Percentiles rank a stretch among this genome's conserved stretches.
phyloP scores from a whole-genome alignment of 2,797 vertebrate genomes.

The Pogonophryne albipinna region DNA sequence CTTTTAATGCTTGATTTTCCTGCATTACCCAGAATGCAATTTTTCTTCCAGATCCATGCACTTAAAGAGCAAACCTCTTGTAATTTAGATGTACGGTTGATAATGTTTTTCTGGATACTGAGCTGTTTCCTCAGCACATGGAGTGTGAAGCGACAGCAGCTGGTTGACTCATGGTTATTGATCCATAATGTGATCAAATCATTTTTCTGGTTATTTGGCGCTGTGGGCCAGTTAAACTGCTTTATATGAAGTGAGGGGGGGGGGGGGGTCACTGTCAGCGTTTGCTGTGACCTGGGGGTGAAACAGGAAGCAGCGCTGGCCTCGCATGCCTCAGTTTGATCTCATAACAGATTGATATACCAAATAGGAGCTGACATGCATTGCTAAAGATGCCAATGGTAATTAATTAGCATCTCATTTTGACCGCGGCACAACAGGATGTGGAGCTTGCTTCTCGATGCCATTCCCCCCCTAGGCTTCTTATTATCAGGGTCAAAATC shows the following conservation, averaged over 20 bases:
- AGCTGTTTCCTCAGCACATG: background rate
- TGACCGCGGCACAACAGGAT: conserved; percentile 93
- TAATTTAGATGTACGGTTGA: background rate
- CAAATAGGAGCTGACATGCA: conserved; percentile 96
- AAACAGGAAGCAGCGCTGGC: conserved; percentile 61
- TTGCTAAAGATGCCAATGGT: conserved; percentile 97
- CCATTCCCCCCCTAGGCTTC: conserved; percentile 91
- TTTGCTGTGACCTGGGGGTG: conserved; percentile 64
- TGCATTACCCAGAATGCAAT: conserved; percentile 48
- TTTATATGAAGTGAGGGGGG: conserved; percentile 20
- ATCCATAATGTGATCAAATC: conserved; percentile 67
- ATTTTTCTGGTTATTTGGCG: conserved; percentile 28
- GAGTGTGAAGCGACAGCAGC: conserved; percentile 39
- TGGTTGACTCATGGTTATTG: conserved; percentile 60
- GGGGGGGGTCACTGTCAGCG: conserved; percentile 13
- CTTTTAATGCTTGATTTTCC: background rate
- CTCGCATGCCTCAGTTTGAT: conserved; percentile 76
- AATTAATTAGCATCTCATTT: conserved; percentile 99
- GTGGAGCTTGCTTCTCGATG: conserved; percentile 89
- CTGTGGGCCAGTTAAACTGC: conserved; percentile 41
- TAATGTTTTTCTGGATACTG: background rate
- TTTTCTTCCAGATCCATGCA: background rate
- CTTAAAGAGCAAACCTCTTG: background rate
- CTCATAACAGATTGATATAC: conserved; percentile 87
- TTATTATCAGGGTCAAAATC: conserved; percentile 92